Conservation (phyloP, 1,140 invertebrate genomes). For the Atopsyche davidsoni region DNA sequence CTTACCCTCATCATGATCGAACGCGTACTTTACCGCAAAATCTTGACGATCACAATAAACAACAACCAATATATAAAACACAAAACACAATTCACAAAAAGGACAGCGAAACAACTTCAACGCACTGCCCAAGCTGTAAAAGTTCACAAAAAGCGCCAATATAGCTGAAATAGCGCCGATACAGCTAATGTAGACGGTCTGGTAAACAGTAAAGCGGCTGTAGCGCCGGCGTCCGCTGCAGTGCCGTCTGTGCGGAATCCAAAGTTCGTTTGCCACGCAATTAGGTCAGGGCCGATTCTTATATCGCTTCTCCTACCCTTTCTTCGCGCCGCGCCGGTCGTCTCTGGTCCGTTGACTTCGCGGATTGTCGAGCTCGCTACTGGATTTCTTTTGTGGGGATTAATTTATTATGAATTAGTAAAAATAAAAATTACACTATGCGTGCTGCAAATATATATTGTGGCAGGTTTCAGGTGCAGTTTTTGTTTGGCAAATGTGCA, state of each 20-base stretch:
- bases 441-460: too few species aligned
- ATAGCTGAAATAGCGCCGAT: background rate
- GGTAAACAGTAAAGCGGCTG: background rate
- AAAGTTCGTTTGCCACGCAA: slow-evolving; percentile 26
- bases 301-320: slow-evolving; percentile 25
- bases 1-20: too few species aligned
- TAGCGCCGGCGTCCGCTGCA: background rate
- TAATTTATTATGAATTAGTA: too few species aligned
- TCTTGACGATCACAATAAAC: too few species aligned
- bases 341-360: background rate
- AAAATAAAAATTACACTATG: too few species aligned
- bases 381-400: too few species aligned
- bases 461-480: too few species aligned
- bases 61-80: background rate
- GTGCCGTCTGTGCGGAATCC: slow-evolving; percentile 15
- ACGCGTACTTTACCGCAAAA: too few species aligned
- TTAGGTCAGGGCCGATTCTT: slow-evolving; percentile 26
- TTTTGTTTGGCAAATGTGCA: too few species aligned
- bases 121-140: background rate
- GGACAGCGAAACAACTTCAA: background rate
- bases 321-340: background rate
- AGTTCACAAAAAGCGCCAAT: background rate
- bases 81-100: background rate
- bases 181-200: background rate
- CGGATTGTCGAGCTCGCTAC: too few species aligned